Evolutionary conservation across 2,113 vertebrate species (phyloP).

Genomic region (Anoplopoma fimbria): DNA sequence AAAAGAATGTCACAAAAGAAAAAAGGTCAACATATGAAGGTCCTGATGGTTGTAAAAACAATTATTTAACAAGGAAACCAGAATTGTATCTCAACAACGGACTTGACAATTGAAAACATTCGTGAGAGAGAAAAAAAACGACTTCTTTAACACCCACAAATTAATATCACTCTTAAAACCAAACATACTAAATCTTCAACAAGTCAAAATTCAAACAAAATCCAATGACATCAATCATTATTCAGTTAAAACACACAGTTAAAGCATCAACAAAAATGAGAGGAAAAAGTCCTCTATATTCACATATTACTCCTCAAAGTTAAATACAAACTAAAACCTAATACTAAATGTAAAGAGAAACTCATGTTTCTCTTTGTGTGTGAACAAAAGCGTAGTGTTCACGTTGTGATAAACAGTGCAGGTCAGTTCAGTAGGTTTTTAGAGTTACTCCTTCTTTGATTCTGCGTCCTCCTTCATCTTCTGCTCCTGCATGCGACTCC

Average conservation of each 20-base stretch:
- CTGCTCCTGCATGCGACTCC: conserved; percentile 96
- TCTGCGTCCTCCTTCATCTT: conserved; percentile 91
- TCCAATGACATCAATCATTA: conserved; percentile 8
- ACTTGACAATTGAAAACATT: conserved; percentile 6
- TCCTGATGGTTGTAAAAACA: background rate
- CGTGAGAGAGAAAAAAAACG: conserved; percentile 20
- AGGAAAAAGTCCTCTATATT: conserved; percentile 53
- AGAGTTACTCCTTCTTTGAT: conserved; percentile 81
- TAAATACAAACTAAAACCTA: conserved; percentile 71
- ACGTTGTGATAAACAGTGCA: conserved; percentile 65
- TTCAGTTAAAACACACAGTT: conserved; percentile 55
- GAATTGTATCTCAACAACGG: background rate
- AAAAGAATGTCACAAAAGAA: conserved; percentile 17
- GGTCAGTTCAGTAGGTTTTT: conserved; percentile 58
- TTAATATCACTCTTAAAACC: conserved; percentile 50
- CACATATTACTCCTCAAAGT: conserved; percentile 54
- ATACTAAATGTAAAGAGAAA: conserved; percentile 59
- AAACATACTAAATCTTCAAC: conserved; percentile 34
- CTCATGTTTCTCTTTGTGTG: conserved; percentile 30
- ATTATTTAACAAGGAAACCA: conserved; percentile 7
- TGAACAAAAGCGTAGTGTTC: conserved; percentile 45
- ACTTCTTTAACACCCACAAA: conserved; percentile 30
- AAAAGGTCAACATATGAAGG: background rate
- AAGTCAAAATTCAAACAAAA: too few relatives aligned
- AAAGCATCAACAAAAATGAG: conserved; percentile 51